phyloP scores from a whole-genome alignment of 2,888 invertebrate genomes.

The Hypsopygia costalis region DNA sequence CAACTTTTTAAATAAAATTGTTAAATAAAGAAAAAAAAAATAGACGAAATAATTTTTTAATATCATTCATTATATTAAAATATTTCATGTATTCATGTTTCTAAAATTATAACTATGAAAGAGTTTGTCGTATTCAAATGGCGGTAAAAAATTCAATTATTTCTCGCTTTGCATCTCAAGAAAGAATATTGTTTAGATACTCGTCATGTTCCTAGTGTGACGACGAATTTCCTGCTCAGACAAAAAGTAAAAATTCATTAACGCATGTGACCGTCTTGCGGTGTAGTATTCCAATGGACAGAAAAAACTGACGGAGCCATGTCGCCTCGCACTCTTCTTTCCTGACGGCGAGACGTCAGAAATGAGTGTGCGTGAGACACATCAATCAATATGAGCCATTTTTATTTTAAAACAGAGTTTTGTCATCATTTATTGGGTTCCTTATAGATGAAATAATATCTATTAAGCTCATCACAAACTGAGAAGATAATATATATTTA shows the following conservation, averaged over 20 bases:
- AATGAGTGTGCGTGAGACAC: conserved; percentile 62
- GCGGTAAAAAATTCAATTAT: no score
- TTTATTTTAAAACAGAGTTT: conserved; percentile 47
- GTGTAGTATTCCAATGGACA: conserved; percentile 51
- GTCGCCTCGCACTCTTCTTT: conserved; percentile 60
- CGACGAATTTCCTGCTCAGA: conserved; percentile 50
- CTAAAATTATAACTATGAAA: no score
- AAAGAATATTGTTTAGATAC: no score
- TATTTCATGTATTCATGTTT: no score
- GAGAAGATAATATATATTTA: no score
- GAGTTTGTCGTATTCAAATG: no score
- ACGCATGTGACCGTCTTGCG: conserved; percentile 44
- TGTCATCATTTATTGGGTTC: neutral
- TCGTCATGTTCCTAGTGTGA: conserved; percentile 18
- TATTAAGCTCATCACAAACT: no score
- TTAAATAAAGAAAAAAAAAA: no score
- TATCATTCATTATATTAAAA: no score
- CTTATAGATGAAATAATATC: neutral
- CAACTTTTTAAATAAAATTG: no score
- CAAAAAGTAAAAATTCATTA: conserved; percentile 48
- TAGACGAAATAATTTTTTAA: no score
- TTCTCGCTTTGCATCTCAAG: no score
- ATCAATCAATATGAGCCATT: conserved; percentile 67
- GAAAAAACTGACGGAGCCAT: conserved; percentile 47
- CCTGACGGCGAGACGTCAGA: conserved; percentile 64